Percentiles rank a stretch among this genome's conserved stretches.
Evolutionary conservation across 2,797 vertebrate species (phyloP).

Genomic region (Chrysocyon brachyurus): DNA sequence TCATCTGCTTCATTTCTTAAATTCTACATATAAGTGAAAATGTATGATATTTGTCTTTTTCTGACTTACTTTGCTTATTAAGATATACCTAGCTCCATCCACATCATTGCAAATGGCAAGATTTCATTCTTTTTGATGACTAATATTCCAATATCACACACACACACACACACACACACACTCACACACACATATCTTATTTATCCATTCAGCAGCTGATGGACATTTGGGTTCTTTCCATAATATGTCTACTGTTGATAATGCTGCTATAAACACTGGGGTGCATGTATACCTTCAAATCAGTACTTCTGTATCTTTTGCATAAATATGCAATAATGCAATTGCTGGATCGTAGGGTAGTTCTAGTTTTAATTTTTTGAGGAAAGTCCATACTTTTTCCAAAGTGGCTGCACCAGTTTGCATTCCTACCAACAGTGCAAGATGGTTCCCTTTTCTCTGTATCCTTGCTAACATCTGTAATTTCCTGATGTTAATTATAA

Average conservation of each 20-base stretch:
- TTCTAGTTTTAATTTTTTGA: not conserved
- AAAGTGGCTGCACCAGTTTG: not conserved
- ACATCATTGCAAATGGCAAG: not conserved
- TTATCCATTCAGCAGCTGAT: not conserved
- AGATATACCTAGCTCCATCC: not conserved
- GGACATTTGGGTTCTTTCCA: not conserved
- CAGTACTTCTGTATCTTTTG: not conserved
- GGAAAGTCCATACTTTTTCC: not conserved
- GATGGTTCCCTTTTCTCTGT: not conserved
- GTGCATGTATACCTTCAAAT: not conserved
- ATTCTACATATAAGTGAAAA: not conserved
- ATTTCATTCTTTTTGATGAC: not conserved
- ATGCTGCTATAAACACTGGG: not conserved
- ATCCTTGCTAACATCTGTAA: not conserved
- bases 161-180: no score
- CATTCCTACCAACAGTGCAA: not conserved
- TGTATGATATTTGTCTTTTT: not conserved
- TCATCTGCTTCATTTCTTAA: not conserved
- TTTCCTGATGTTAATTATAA: not conserved
- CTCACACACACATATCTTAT: not conserved
- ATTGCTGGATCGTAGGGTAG: not conserved
- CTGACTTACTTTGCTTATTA: not conserved
- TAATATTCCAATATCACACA: not conserved
- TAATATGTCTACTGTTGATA: not conserved
- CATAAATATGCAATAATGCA: not conserved